Conservation (phyloP, 2,113 vertebrate species). For the Edolisoma coerulescens region DNA sequence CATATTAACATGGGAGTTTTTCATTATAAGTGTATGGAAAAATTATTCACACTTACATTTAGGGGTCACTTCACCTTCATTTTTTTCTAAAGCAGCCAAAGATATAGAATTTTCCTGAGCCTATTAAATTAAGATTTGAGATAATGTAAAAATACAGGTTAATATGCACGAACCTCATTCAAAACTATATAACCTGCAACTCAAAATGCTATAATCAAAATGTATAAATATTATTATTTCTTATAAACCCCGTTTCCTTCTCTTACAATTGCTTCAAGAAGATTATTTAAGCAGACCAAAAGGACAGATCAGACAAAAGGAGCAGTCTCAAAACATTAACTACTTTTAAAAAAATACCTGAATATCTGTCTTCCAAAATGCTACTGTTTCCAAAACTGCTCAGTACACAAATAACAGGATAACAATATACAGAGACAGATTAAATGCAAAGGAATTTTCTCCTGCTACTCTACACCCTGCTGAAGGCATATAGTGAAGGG, state of each 20-base stretch:
- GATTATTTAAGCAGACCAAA: not conserved
- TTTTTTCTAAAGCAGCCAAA: slow-evolving; percentile 81
- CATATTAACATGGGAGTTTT: not conserved
- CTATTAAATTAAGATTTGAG: slow-evolving; percentile 56
- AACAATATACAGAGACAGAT: not conserved
- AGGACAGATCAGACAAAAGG: not conserved
- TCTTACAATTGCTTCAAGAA: not conserved
- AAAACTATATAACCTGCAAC: not conserved
- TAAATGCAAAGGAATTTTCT: not conserved
- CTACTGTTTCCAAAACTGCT: not conserved
- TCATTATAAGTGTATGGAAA: not conserved
- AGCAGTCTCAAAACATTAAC: not conserved
- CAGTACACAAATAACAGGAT: not conserved
- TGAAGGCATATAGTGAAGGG: not conserved
- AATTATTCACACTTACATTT: slow-evolving; percentile 74
- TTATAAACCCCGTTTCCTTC: not conserved
- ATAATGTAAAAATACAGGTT: slow-evolving; percentile 10
- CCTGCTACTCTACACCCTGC: not conserved
- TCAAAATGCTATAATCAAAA: not conserved
- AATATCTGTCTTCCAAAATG: not conserved
- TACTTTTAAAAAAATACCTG: not conserved
- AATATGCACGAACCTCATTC: not conserved
- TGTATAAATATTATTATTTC: not conserved
- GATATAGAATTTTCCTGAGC: slow-evolving; percentile 75
- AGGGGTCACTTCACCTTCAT: slow-evolving; percentile 58